phyloP scores from a whole-genome alignment of 2,888 invertebrate genomes.

The Labia minor region DNA sequence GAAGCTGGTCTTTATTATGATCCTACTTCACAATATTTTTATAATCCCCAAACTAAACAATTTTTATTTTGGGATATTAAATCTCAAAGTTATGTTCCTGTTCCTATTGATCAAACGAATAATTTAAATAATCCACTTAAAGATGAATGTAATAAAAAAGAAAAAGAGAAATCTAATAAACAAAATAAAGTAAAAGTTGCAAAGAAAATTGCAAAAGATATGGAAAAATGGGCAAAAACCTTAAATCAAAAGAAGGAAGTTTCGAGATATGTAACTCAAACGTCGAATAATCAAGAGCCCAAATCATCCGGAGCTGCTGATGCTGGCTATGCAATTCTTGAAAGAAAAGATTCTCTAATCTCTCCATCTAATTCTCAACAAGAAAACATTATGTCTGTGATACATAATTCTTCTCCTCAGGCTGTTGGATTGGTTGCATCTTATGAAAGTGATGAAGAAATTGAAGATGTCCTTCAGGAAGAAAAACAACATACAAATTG shows the following conservation, averaged over 20 bases:
- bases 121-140: constrained; percentile 31
- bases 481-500: constrained; percentile 57
- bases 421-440: constrained; percentile 55
- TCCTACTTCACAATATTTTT: constrained; percentile 90
- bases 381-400: background rate
- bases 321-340: constrained; percentile 82
- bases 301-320: constrained; percentile 66
- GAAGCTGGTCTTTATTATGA: constrained; percentile 91
- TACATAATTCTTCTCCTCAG: background rate
- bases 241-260: constrained; percentile 87
- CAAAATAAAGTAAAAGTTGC: constrained; percentile 95
- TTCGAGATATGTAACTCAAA: constrained; percentile 33
- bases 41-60: constrained; percentile 77
- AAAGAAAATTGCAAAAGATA: constrained; percentile 91
- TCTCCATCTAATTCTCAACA: background rate
- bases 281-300: constrained; percentile 27
- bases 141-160: constrained; percentile 54
- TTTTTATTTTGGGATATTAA: constrained; percentile 92
- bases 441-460: constrained; percentile 52
- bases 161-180: constrained; percentile 50
- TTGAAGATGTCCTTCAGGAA: constrained; percentile 48
- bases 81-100: constrained; percentile 34
- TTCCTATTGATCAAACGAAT: constrained; percentile 26
- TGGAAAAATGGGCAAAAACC: constrained; percentile 93
- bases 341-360: constrained; percentile 48